phyloP scores from a whole-genome alignment of 1,140 invertebrate genomes.

The Drosophila bipectinata region DNA sequence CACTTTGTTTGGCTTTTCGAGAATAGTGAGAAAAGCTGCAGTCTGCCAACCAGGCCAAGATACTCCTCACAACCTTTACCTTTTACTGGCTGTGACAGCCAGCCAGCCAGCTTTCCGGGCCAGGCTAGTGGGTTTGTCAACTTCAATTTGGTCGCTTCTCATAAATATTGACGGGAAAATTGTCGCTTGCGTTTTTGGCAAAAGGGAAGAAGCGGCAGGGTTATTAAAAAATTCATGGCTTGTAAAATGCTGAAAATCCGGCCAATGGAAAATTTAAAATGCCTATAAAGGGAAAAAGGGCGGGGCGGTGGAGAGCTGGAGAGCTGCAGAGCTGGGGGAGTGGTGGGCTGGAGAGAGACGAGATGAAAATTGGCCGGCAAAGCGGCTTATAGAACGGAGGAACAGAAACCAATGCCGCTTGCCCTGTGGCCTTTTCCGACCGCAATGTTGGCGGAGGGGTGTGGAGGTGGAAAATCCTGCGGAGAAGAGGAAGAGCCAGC shows the following conservation, averaged over 20 bases:
- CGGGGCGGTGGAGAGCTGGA: not conserved
- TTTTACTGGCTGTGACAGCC: not conserved
- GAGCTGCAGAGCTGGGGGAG: not conserved
- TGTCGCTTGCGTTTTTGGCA: constrained; percentile 64
- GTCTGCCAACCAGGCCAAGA: not conserved
- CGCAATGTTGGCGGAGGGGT: constrained; percentile 50
- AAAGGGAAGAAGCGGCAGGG: constrained; percentile 5
- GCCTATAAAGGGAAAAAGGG: constrained; percentile 64
- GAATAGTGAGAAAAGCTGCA: not conserved
- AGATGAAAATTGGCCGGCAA: constrained; percentile 56
- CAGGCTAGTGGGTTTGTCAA: constrained; percentile 40
- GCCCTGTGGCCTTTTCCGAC: constrained; percentile 65
- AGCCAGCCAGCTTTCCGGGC: not conserved
- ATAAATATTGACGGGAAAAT: constrained; percentile 81
- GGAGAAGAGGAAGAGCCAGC: constrained; percentile 3
- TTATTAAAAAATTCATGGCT: constrained; percentile 82
- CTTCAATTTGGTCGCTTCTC: constrained; percentile 55
- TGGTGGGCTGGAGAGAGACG: constrained; percentile 5
- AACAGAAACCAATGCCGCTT: constrained; percentile 52
- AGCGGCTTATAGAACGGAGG: constrained; percentile 67
- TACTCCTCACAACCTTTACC: not conserved
- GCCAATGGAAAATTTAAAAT: constrained; percentile 75
- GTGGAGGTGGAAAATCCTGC: constrained; percentile 11
- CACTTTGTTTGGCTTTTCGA: constrained; percentile 19
- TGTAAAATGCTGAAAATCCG: constrained; percentile 79